A percentile compares a stretch with the other conserved stretches of the same genome.
Evolutionary conservation across 2,888 invertebrate genomes (phyloP).

Genomic region (Masnerella sp.): DNA sequence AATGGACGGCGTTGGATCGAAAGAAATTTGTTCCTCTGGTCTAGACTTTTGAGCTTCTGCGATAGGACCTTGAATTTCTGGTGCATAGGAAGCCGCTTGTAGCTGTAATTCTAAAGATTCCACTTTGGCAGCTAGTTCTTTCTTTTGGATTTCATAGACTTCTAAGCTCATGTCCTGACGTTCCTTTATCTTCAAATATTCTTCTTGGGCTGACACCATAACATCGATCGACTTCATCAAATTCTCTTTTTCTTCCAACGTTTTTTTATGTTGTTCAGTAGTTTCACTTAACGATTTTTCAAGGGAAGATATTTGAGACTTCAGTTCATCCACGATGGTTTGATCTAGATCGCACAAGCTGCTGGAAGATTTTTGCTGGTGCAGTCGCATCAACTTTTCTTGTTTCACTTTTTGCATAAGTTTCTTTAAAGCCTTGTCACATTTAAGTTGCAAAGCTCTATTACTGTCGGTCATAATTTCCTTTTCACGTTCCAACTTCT

Average conservation of each 20-base stretch:
- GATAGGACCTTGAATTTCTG: conserved; percentile 21
- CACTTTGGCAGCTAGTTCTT: conserved; percentile 84
- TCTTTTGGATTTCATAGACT: conserved; percentile 85
- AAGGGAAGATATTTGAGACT: conserved; percentile 82
- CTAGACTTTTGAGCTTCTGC: conserved; percentile 18
- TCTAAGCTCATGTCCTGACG: conserved; percentile 87
- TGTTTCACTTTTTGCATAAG: conserved; percentile 88
- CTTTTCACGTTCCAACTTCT: conserved; percentile 81
- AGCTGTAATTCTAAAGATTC: conserved; percentile 77
- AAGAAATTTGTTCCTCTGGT: background rate
- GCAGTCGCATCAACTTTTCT: conserved; percentile 81
- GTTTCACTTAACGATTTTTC: conserved; percentile 83
- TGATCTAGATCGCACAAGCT: conserved; percentile 84
- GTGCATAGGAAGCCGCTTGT: conserved; percentile 34
- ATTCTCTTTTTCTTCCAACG: conserved; percentile 83
- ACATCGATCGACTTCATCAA: conserved; percentile 86
- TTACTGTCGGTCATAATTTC: conserved; percentile 82
- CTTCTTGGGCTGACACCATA: conserved; percentile 86
- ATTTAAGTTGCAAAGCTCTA: conserved; percentile 83
- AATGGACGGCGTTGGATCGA: conserved; percentile 13
- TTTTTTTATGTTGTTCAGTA: conserved; percentile 80
- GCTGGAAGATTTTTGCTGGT: conserved; percentile 78
- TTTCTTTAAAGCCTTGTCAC: conserved; percentile 89
- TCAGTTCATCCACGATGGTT: conserved; percentile 90
- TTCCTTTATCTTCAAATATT: conserved; percentile 88